These are phyloP conservation scores for Serranochromis macrocephalus DNA, from an alignment of 2,113 vertebrate genomes.

Conservation along the genomic window DNA sequence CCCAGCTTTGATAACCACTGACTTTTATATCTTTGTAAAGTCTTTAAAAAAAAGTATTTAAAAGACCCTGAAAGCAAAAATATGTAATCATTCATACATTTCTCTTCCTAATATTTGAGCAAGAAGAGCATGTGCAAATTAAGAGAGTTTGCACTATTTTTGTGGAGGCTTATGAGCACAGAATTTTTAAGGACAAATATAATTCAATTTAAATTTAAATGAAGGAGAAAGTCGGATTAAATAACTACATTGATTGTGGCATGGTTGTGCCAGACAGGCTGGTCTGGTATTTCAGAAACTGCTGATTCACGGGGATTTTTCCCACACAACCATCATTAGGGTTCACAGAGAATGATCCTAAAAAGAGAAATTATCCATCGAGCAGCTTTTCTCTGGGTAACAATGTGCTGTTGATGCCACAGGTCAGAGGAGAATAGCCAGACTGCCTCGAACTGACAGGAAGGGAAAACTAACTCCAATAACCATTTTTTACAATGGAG, in stretches of 20 bases:
- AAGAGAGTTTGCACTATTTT: background rate
- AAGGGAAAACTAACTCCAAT: background rate
- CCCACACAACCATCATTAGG: background rate
- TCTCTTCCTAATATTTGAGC: background rate
- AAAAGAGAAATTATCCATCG: background rate
- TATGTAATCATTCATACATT: background rate
- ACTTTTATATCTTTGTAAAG: conserved; percentile 59
- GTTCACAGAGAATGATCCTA: background rate
- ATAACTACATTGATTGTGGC: rapidly evolving
- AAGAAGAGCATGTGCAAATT: background rate
- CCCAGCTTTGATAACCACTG: conserved; percentile 57
- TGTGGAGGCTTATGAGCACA: background rate
- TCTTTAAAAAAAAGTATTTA: conserved; percentile 69
- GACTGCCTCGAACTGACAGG: background rate
- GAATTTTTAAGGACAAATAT: background rate
- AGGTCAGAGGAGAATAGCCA: background rate
- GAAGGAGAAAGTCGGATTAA: background rate
- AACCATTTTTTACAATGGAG: no score
- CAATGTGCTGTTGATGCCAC: background rate
- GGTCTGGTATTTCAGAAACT: background rate
- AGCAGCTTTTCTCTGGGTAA: background rate
- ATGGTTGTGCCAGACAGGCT: background rate
- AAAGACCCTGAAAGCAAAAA: conserved; percentile 19
- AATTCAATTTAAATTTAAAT: background rate
- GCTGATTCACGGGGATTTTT: background rate